Base-by-base conservation (phyloP, 53 echinoderm and acorn worm species). In the Henricia sp. region DNA sequence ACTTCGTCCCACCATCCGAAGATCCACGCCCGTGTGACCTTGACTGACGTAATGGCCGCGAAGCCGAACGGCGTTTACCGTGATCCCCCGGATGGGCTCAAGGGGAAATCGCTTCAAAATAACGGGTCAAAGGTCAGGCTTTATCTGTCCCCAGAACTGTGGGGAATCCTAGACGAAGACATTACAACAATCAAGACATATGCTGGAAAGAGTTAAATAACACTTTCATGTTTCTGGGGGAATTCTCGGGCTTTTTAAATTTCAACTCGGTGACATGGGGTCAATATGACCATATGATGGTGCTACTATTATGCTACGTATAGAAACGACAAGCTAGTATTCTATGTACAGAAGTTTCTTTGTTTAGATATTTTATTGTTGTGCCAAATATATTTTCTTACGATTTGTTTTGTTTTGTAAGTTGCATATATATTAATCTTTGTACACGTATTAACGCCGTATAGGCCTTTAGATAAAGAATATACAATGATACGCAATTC, bases 91-190 rank as follows among this genome's bases (percentile, higher is more conserved):
- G 46, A 64, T n/a, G 65, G 80, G 29, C 46, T 62, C 2, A 21
- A 21, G 17, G 63, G 50, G 48, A 29, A 19, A 30, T 21, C 44
- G 63, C 32, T 29, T 32, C 43, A 32, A 34, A 64, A 34, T 12
- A 44, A 35, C 80, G 58, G 40, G 39, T 44, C 35, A 24, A 63
- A 63, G 23, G 33, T 32, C 19, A 62, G 32, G 50, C 65, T 80
- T 19, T 80, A 80, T 26, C 80, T 80, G 23, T 80, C 80, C 65
- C 48, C 80, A 21, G 80, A 80, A 30, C 65, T 80, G 25, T 80
- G 80, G 80, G 80, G 65, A 32, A 80, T 80, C 30, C 23, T 80
- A 10, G 80, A 80, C 50, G 80, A 80, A 46, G 80, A 80, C 20
- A 80, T 80, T 0, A 35, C 40, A 48, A 21, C 80, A 0, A 43